Conservation (phyloP, 2,888 invertebrate species). For the Nebria salina region DNA sequence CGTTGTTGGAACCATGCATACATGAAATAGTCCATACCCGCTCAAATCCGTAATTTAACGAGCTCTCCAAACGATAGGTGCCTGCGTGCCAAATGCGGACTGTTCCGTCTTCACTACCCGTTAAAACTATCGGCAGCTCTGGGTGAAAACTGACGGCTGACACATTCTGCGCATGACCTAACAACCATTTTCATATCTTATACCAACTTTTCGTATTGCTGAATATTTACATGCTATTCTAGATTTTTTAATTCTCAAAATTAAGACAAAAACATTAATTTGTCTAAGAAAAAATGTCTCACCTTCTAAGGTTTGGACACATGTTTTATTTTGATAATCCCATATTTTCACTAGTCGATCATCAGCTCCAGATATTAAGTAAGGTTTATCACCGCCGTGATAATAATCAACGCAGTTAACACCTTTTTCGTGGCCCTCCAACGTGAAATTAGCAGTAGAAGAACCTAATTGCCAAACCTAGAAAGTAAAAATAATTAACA, state of each 20-base stretch:
- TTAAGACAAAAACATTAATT: too few species aligned
- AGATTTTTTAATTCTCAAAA: too few species aligned
- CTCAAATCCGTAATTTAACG: slow-evolving; percentile 97
- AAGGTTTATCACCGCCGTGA: slow-evolving; percentile 98
- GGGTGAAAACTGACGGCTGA: slow-evolving; percentile 97
- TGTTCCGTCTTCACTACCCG: slow-evolving; percentile 98
- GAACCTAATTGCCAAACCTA: slow-evolving; percentile 98
- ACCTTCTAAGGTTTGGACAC: slow-evolving; percentile 95
- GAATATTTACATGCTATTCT: too few species aligned
- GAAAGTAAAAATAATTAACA: background rate
- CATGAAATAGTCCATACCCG: slow-evolving; percentile 97
- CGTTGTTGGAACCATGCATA: slow-evolving; percentile 93
- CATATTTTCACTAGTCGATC: slow-evolving; percentile 98
- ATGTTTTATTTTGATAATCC: slow-evolving; percentile 99
- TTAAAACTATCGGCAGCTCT: slow-evolving; percentile 94
- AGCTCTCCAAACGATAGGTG: slow-evolving; percentile 95
- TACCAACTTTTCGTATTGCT: too few species aligned
- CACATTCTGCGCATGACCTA: slow-evolving; percentile 95
- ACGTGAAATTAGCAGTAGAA: slow-evolving; percentile 95
- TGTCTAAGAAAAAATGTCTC: slow-evolving; percentile 32
- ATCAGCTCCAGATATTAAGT: slow-evolving; percentile 98
- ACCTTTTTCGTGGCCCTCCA: slow-evolving; percentile 98
- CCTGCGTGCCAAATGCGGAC: slow-evolving; percentile 99
- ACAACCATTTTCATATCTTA: background rate
- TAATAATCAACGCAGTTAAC: slow-evolving; percentile 99